Conservation (phyloP, 2,113 vertebrate species). For the Climacteris rufus region DNA sequence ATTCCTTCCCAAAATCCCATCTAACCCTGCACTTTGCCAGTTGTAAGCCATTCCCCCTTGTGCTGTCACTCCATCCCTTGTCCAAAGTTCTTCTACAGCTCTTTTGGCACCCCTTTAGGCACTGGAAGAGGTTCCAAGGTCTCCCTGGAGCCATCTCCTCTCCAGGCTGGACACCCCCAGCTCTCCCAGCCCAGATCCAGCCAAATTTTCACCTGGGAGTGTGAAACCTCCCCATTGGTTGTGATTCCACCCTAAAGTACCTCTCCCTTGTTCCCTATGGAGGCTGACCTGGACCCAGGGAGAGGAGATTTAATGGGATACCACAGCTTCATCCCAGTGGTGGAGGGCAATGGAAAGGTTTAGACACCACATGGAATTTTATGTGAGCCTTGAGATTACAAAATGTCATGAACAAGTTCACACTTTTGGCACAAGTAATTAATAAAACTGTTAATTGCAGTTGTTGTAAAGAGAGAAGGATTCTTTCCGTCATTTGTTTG, state of each 20-base stretch:
- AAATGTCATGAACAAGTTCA: rapidly evolving
- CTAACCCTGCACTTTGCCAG: rapidly evolving
- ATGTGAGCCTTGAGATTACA: rapidly evolving
- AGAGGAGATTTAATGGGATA: not conserved
- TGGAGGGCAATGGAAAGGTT: not conserved
- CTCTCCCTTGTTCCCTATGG: not conserved
- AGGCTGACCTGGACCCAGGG: not conserved
- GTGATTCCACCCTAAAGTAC: not conserved
- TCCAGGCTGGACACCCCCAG: rapidly evolving
- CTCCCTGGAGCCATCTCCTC: rapidly evolving
- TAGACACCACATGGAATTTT: not conserved
- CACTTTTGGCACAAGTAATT: not conserved
- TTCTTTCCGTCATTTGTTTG: not conserved
- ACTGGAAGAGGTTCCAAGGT: rapidly evolving
- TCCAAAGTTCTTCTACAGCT: not conserved
- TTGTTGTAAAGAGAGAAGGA: not conserved
- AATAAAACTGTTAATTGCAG: not conserved
- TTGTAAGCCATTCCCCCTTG: not conserved
- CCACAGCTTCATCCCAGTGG: not conserved
- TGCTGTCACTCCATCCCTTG: not conserved
- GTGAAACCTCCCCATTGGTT: not conserved
- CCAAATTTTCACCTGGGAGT: not conserved
- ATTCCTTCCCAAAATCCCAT: not conserved
- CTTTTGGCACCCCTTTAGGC: not conserved
- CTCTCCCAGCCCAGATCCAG: not conserved